phyloP scores from a whole-genome alignment of 2,113 vertebrate species.

The Carlito syrichta region DNA sequence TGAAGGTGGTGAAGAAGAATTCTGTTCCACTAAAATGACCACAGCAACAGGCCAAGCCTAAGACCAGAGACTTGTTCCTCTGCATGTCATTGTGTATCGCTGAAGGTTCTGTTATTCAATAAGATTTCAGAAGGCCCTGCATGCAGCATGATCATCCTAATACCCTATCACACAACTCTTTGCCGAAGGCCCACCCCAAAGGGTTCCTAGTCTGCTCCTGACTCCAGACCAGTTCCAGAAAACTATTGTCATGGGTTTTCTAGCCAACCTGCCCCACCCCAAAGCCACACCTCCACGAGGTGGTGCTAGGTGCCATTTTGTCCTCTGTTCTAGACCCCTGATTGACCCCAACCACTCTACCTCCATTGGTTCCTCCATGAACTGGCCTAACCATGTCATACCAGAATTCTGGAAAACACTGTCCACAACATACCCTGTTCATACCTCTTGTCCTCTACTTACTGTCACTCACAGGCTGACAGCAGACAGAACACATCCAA shows the following conservation, averaged over 20 bases:
- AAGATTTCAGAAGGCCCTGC: background rate
- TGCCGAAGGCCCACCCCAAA: background rate
- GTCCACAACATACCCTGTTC: background rate
- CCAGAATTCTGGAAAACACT: slow-evolving; percentile 2
- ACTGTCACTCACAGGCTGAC: slow-evolving; percentile 1
- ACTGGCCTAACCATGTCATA: background rate
- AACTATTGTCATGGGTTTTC: background rate
- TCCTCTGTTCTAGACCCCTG: background rate
- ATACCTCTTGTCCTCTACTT: background rate
- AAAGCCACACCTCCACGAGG: background rate
- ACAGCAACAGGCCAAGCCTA: background rate
- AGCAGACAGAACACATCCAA: background rate
- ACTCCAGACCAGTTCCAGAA: background rate
- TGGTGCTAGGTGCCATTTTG: background rate
- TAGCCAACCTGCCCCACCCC: background rate
- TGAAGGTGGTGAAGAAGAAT: background rate
- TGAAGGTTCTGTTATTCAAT: slow-evolving; percentile 19
- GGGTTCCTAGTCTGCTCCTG: background rate
- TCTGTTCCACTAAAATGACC: background rate
- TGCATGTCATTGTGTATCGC: background rate
- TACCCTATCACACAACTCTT: background rate
- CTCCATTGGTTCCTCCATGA: background rate
- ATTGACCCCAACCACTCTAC: background rate
- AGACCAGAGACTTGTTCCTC: background rate
- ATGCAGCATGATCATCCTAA: background rate